Evolutionary conservation across 2,888 invertebrate species (phyloP).

Genomic region (Gandaritis pyraliata): DNA sequence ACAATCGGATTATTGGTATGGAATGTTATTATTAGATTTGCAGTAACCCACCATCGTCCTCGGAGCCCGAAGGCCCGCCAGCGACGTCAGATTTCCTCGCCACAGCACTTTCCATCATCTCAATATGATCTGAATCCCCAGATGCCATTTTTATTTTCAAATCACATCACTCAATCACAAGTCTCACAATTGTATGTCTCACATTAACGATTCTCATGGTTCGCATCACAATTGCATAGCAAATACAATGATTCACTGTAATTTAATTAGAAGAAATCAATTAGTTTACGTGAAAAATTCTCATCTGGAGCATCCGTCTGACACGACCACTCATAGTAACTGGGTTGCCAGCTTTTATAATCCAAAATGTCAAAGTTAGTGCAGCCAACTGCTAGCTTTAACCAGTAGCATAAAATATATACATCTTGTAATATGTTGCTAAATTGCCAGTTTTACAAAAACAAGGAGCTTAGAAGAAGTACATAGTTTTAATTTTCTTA

Average conservation of each 20-base stretch:
- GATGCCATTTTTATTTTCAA: constrained; percentile 89
- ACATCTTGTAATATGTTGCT: constrained; percentile 17
- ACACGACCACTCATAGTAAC: constrained; percentile 79
- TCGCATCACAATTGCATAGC: constrained; percentile 76
- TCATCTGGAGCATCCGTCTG: constrained; percentile 76
- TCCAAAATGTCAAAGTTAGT: constrained; percentile 9
- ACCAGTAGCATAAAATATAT: too few relatives aligned
- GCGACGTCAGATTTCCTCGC: constrained; percentile 85
- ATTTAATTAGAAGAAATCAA: constrained; percentile 83
- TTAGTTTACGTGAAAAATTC: constrained; percentile 77
- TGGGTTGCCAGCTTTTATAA: constrained; percentile 62
- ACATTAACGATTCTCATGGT: constrained; percentile 75
- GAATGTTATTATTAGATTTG: constrained; percentile 69
- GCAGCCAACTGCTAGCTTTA: too few relatives aligned
- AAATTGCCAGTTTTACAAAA: constrained; percentile 17
- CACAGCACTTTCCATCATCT: constrained; percentile 88
- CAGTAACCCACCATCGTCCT: constrained; percentile 83
- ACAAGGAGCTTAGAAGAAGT: too few relatives aligned
- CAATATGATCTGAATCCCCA: constrained; percentile 92
- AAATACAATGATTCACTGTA: constrained; percentile 78
- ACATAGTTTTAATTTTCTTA: too few relatives aligned
- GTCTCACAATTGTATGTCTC: constrained; percentile 65
- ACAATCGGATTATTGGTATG: constrained; percentile 58
- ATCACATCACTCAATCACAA: constrained; percentile 78
- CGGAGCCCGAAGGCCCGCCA: constrained; percentile 84